phyloP scores from a whole-genome alignment of 2,113 vertebrate species.

The Nymphicus hollandicus region DNA sequence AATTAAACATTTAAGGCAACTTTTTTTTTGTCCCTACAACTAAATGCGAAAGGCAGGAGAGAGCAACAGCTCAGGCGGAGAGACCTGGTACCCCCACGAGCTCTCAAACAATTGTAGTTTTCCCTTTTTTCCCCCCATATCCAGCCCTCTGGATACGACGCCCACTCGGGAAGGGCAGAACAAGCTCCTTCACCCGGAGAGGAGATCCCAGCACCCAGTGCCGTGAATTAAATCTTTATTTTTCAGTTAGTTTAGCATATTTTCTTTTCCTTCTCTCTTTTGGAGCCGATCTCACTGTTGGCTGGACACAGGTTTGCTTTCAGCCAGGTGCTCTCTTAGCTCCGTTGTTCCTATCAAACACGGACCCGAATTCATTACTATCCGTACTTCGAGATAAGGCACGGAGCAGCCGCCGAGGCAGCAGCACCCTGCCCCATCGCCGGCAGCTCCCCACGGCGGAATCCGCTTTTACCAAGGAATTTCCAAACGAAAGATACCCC shows the following conservation, averaged over 20 bases:
- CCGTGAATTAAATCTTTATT: not conserved
- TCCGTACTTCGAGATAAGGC: not conserved
- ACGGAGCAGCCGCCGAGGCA: not conserved
- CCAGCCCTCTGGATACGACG: not conserved
- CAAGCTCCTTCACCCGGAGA: not conserved
- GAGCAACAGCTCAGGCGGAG: not conserved
- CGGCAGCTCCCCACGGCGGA: not conserved
- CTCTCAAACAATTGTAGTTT: not conserved
- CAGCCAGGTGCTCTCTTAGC: not conserved
- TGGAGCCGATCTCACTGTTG: not conserved
- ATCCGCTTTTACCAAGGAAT: not conserved
- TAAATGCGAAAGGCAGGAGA: not conserved
- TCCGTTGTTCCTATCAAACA: not conserved
- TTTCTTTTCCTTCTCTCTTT: not conserved
- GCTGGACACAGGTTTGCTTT: not conserved
- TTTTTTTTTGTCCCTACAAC: not conserved
- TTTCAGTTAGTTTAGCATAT: not conserved
- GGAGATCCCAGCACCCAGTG: not conserved
- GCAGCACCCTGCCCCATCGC: not conserved
- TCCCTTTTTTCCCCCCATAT: accelerated
- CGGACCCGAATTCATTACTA: not conserved
- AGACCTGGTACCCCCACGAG: not conserved
- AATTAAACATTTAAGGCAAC: not conserved
- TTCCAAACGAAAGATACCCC: not conserved
- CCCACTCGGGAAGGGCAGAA: not conserved